These are phyloP conservation scores for Phyllostomus hastatus DNA, from an alignment of 2,113 vertebrate genomes.

Conservation along the genomic window DNA sequence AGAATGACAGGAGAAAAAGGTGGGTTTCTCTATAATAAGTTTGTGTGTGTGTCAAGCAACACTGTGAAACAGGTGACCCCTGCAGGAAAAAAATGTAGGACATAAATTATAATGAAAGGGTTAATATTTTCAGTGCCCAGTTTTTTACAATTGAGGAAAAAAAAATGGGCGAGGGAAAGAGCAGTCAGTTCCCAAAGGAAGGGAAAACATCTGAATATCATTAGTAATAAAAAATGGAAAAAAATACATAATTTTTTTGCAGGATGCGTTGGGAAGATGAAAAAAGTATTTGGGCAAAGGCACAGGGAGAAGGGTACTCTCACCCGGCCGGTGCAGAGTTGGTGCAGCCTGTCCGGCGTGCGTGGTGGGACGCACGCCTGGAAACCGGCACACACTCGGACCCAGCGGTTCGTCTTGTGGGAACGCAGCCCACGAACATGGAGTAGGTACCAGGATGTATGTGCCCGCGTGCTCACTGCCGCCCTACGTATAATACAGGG, in stretches of 20 bases:
- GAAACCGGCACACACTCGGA: neutral
- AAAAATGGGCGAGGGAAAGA: neutral
- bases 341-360: neutral
- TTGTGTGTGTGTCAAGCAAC: neutral
- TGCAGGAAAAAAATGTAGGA: neutral
- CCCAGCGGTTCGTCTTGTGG: neutral
- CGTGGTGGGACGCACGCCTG: neutral
- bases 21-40: neutral
- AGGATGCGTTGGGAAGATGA: neutral
- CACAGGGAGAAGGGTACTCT: neutral
- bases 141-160: neutral
- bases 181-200: neutral
- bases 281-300: neutral
- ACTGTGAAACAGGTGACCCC: neutral
- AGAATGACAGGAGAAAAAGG: neutral
- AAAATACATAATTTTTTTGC: neutral
- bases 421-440: neutral
- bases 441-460: neutral
- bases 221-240: neutral
- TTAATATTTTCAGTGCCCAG: neutral
- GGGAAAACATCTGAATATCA: neutral
- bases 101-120: neutral
- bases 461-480: neutral
- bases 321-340: neutral
- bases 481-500: neutral